Evolutionary conservation across 2,797 vertebrate genomes (phyloP), one percentile per base, ranked within the genome.

Genomic region (Acanthis flammea): DNA sequence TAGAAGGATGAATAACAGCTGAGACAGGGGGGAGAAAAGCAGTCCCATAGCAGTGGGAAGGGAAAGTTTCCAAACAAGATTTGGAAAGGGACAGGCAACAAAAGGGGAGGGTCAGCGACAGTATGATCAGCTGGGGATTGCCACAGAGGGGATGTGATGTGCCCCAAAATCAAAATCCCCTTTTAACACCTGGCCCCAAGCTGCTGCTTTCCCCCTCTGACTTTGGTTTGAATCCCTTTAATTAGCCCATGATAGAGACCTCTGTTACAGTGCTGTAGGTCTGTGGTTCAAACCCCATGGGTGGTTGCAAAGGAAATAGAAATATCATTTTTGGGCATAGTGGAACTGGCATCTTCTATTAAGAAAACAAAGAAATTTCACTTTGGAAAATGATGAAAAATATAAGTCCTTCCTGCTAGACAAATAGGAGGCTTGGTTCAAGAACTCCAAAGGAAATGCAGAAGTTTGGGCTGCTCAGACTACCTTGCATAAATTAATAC

Each of bases 261-360:
- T 81, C 90, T 60, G 31, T 62, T 78, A 76, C 70, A 73, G 77
- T 82, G 95, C 90, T 96, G 93, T 92, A 96, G 92, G 93, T 96
- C 93, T 94, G 93, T 88, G 90, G 86, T 88, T 94, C 92, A 94
- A 86, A 88, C 24, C 80, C 39, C 86, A 88, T 0, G 37, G 47
- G 88, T 70, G 66, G 66, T 44, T 92, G 68, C 58, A 93, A 90
- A 92, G 58, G 70, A 86, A 95, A 91, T 19, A 94, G 55, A 92
- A 95, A 68, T 88, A 86, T 61, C 3, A 47, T 55, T 80, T 88
- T 41, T 10, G 82, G 73, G 66, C 66, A 83, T 5, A 73, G 50
- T 44, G 35, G 31, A 92, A 88, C 41, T 75, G 31, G 62, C 39
- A 67, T 37, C 84, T 91, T 90, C 73, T 81, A 33, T 65, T 84